Conservation (phyloP, 2,113 vertebrate genomes). For the Phyllostomus discolor region DNA sequence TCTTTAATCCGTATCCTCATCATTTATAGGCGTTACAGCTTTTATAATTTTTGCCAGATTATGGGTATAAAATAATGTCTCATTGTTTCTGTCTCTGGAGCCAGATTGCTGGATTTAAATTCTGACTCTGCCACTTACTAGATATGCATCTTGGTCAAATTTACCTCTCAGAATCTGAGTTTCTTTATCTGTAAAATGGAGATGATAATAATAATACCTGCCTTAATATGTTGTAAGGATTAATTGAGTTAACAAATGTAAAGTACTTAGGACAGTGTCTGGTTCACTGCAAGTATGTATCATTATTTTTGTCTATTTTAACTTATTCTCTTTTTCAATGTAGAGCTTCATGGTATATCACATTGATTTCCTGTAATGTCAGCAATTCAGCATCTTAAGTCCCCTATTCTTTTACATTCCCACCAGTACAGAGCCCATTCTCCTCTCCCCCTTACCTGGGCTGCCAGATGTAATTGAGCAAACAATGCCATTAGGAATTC, state of each 20-base stretch:
- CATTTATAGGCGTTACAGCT: neutral
- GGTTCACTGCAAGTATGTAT: neutral
- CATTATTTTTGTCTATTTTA: neutral
- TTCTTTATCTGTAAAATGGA: neutral
- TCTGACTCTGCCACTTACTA: neutral
- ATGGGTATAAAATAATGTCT: neutral
- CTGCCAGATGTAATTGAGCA: neutral
- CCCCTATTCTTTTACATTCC: neutral
- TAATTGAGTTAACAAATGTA: neutral
- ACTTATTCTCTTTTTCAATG: neutral
- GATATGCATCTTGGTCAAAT: neutral
- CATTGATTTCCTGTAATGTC: neutral
- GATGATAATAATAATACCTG: neutral
- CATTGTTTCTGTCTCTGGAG: neutral
- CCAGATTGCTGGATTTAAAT: neutral
- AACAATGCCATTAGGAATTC: neutral
- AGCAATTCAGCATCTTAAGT: neutral
- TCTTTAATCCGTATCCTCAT: neutral
- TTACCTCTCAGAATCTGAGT: neutral
- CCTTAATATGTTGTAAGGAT: neutral
- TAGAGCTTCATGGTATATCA: neutral
- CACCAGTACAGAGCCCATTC: neutral
- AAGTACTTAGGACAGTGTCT: neutral
- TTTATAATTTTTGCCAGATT: neutral
- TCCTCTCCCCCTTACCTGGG: neutral